These are phyloP conservation scores for Phocoena sinus DNA, from an alignment of 2,113 vertebrate genomes.

Conservation along the genomic window DNA sequence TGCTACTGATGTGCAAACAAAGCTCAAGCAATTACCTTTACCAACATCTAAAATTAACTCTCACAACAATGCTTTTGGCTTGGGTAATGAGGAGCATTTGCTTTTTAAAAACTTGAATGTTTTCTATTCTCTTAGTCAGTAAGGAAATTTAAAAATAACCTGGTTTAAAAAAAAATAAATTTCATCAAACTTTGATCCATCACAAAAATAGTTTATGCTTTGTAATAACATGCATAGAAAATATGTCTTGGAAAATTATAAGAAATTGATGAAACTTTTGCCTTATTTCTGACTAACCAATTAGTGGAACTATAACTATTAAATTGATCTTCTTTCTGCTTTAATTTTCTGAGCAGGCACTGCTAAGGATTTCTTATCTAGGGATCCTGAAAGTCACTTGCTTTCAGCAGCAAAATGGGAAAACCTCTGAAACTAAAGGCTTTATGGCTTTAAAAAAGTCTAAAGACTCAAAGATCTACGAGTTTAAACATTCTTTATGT, in stretches of 20 bases:
- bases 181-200: neutral
- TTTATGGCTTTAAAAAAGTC: neutral
- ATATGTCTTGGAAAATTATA: neutral
- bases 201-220: slow-evolving; percentile 22
- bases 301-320: neutral
- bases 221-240: neutral
- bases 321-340: neutral
- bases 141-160: neutral
- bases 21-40: neutral
- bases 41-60: neutral
- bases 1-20: neutral
- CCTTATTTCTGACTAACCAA: neutral
- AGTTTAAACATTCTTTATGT: neutral
- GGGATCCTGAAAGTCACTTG: neutral
- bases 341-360: neutral
- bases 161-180: neutral
- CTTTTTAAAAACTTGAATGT: neutral
- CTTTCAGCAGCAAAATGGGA: neutral
- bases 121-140: neutral
- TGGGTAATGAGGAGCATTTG: neutral
- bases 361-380: neutral
- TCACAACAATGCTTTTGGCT: slow-evolving; percentile 8
- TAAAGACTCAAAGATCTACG: neutral
- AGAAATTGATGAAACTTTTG: neutral
- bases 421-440: neutral